Base-by-base conservation (phyloP, 2,888 invertebrate genomes). In the Cerastis rubricosa region DNA sequence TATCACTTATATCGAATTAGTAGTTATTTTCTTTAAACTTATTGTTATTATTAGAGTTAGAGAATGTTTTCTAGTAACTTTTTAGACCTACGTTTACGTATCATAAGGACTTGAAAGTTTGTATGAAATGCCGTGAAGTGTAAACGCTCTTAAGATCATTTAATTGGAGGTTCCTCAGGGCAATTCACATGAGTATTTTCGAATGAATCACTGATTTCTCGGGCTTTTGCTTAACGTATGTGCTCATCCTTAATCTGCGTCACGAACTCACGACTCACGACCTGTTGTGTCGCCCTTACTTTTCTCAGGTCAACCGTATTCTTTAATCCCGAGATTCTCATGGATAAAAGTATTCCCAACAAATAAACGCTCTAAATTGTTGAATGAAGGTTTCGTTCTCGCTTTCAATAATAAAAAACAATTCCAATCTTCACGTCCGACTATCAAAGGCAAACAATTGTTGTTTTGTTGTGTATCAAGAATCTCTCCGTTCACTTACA, bases 211-310 rank as follows among this genome's bases (percentile, higher is more conserved):
- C 70, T 35, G 29, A 65, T 57, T 72, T 35, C 43, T 79, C 14
- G 29, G 29, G n/a, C 5, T 45, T 80, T 49, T 66, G 59, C n/a
- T 29, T 54, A 66, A 61, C 49, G 25, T 40, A 49, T 77, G 54
- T 54, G 40, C 29, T n/a, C 57, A 69, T 72, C 47, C 54, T 11
- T 57, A 51, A 63, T 61, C 25, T 45, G 43, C 69, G 61, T 73
- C 72, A 83, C 43, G 64, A 80, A 40, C 73, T 73, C 72, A 83
- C 43, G 64, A 80, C 47, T 79, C 73, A 79, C 35, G 68, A 81
- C 66, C 49, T 51, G 35, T 68, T 45, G 68, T 68, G 76, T 63
- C 35, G 22, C 35, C 43, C 12, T 51, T 66, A 40, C 40, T 57
- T 45, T 35, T 35, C 14, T 49, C 2, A 17, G 63, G 9, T 49